Base-by-base conservation (phyloP, 2,113 vertebrate species). In the Regulus satrapa region DNA sequence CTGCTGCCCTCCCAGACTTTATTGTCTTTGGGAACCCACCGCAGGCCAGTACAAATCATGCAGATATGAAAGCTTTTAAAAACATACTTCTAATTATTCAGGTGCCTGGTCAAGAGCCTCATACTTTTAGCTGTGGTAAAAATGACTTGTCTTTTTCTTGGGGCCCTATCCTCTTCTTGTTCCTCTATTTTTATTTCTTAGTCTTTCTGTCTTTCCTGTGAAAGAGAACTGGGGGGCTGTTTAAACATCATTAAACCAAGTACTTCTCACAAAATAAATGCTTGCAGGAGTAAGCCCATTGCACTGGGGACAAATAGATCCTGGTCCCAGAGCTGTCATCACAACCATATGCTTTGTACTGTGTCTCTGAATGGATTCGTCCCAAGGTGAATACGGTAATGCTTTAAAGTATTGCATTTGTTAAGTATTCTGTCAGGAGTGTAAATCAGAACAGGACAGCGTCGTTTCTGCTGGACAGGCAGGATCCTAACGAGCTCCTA, bases 331-430 rank as follows among this genome's bases (percentile, higher is more conserved):
- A 85, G 83, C 94, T 97, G 96, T 97, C 98, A 97, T 95, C 94
- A 36, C 55, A 38, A 95, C 97, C 94, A 88, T 31, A 56, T 54
- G 95, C 93, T 95, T 95, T 94, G 93, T 96, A 58, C 93, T 12
- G 63, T 64, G 66, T 88, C 91, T 94, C 94, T 85, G 85, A 85
- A 96, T 67, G 75, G 81, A 97, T 96, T 92, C 0, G 20, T 94
- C 97, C 97, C 93, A 36, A 72, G 93, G 93, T 97, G 83, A 93
- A 18, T 16, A 90, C 0, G 1, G 91, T 92, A 92, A 96, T 91
- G 95, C 97, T 98, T 98, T 96, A 88, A 98, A 97, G 97, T 88
- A 95, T 92, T 94, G 88, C 55, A 92, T 96, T 97, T 96, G 88
- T 97, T 96, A 97, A 96, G 62, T 63, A 55, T 92, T 92, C 96